Base-by-base conservation (phyloP, 2,888 invertebrate species). In the Polymixis flavicincta region DNA sequence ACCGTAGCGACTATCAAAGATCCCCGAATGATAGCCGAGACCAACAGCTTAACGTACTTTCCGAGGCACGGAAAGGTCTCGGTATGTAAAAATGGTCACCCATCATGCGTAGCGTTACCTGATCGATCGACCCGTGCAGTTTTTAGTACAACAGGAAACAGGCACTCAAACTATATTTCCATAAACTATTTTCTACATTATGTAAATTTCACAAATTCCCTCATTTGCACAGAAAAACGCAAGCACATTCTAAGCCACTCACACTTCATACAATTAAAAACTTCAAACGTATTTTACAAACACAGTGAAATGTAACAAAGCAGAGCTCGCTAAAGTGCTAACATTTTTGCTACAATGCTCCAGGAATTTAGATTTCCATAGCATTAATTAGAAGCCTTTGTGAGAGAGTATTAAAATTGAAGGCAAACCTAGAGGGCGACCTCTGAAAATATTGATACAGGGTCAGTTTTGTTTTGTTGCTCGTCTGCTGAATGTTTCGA, bases 331-430 rank as follows among this genome's bases (percentile, higher is more conserved):
- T 74, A 42, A 70, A 84, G 80, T 80, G 71, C 80, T 65, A 57
- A 71, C 52, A 75, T 84, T 84, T 80, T 84, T 80, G 60, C 57
- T 61, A 74, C 71, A 84, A 57, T 65, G 48, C 64, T 69, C 17
- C 32, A 69, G 71, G 25, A 79, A 79, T 66, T 66, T 71, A 74
- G 66, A 79, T 84, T 70, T 85, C 84, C 83, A 86, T 88, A 83
- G 80, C 84, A 87, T 89, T 85, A 87, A 88, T 89, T 84, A 87
- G 65, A 66, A 25, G 37, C 57, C 60, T 78, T 83, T 78, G 72
- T 76, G 54, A 14, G 65, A 19, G 32, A 13, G 45, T 50, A 55
- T 64, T 71, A 63, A 76, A 76, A 71, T 54, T 70, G n/a, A 63
- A 64, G 48, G 63, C 55, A 45, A 66, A 22, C 17, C 77, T 71